Conservation (phyloP, 1,140 invertebrate genomes). For the Gonioctena quinquepunctata region DNA sequence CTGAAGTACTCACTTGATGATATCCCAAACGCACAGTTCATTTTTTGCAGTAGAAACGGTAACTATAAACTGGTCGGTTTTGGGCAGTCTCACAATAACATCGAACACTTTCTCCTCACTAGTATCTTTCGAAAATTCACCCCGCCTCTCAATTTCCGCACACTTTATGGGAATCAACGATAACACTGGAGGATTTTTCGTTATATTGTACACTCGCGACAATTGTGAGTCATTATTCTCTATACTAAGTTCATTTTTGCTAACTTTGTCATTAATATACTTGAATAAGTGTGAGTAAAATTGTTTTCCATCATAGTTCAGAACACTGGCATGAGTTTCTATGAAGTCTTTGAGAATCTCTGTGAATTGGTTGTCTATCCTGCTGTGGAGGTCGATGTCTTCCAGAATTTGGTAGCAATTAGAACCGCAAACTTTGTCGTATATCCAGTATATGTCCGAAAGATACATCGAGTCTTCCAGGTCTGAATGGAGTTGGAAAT, state of each 20-base stretch:
- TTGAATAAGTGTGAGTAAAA: constrained; percentile 71
- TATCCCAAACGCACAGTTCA: constrained; percentile 81
- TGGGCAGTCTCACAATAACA: constrained; percentile 62
- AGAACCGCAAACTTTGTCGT: constrained; percentile 73
- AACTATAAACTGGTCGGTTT: constrained; percentile 68
- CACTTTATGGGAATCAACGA: constrained; percentile 60
- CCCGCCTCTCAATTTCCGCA: constrained; percentile 28
- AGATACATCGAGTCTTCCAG: constrained; percentile 57
- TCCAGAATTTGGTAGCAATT: constrained; percentile 68
- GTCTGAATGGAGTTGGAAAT: constrained; percentile 47
- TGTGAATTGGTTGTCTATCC: constrained; percentile 62
- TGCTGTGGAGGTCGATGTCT: constrained; percentile 63
- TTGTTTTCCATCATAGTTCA: constrained; percentile 76
- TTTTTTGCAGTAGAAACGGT: constrained; percentile 73
- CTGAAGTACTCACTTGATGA: constrained; percentile 62
- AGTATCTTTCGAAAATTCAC: constrained; percentile 12
- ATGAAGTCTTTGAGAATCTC: constrained; percentile 67
- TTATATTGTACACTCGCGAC: constrained; percentile 54
- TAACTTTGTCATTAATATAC: constrained; percentile 59
- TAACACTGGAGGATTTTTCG: constrained; percentile 59
- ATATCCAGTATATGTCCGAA: constrained; percentile 72
- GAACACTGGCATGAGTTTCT: constrained; percentile 65
- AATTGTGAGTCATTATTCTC: constrained; percentile 39
- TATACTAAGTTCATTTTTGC: constrained; percentile 41
- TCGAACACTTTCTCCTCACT: constrained; percentile 51